A percentile compares a stretch with the other conserved stretches of the same genome.
phyloP scores from a whole-genome alignment of 2,888 invertebrate species.

The Antheraea assamensis region DNA sequence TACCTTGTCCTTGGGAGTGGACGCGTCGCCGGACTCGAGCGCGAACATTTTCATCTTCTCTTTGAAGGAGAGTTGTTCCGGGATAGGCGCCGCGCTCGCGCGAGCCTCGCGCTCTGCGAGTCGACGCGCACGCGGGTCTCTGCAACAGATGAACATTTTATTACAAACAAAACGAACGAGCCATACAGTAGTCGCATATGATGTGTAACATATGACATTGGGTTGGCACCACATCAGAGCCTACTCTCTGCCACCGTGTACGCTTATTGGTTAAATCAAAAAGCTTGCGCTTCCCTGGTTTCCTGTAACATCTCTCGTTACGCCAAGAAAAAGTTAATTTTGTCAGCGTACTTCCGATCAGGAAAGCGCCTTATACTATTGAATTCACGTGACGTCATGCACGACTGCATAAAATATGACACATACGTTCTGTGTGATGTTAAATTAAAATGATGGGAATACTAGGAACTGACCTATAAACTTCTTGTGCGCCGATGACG shows the following conservation, averaged over 20 bases:
- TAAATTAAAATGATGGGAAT: too few relatives aligned
- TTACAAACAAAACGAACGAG: neutral
- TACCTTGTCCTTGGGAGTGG: conserved; percentile 95
- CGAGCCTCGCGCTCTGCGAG: conserved; percentile 89
- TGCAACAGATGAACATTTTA: conserved; percentile 44
- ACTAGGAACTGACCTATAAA: conserved; percentile 86
- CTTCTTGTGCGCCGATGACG: conserved; percentile 98
- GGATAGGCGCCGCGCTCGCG: conserved; percentile 86
- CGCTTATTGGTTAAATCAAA: too few relatives aligned
- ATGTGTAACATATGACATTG: too few relatives aligned
- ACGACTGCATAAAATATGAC: too few relatives aligned
- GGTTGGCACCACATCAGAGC: too few relatives aligned
- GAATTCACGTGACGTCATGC: neutral
- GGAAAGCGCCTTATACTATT: neutral
- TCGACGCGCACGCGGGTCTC: conserved; percentile 95
- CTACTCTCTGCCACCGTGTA: too few relatives aligned
- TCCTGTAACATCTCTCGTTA: too few relatives aligned
- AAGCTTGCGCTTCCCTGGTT: too few relatives aligned
- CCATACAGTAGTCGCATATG: too few relatives aligned
- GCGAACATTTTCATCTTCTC: conserved; percentile 99
- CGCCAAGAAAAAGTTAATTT: too few relatives aligned
- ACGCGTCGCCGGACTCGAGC: conserved; percentile 95
- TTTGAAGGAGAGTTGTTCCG: conserved; percentile 97
- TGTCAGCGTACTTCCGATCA: too few relatives aligned
- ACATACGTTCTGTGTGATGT: too few relatives aligned